phyloP scores from a whole-genome alignment of 2,113 vertebrate species.

The Petrocephalus microphthalmus region DNA sequence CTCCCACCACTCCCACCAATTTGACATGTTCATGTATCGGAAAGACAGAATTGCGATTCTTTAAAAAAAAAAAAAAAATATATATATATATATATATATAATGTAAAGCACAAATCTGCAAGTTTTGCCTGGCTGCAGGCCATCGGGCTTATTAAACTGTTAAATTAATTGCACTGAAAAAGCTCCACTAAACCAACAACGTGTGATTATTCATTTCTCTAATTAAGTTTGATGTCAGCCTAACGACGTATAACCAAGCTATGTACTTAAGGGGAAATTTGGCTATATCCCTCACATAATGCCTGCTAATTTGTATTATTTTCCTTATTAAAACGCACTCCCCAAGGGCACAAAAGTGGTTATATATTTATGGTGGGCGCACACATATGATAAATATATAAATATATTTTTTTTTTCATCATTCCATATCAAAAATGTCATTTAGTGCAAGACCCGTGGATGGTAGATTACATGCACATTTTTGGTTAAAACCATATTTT shows the following conservation, averaged over 20 bases:
- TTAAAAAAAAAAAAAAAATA: background rate
- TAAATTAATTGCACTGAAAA: conserved; percentile 37
- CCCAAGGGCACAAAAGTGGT: background rate
- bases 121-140: conserved; percentile 11
- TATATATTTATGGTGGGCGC: background rate
- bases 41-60: background rate
- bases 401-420: background rate
- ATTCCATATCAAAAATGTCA: no score
- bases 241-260: conserved; percentile 32
- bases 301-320: conserved; percentile 4
- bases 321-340: background rate
- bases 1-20: no score
- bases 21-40: background rate
- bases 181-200: conserved; percentile 30
- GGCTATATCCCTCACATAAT: background rate
- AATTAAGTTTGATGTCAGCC: conserved; percentile 31
- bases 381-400: background rate
- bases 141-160: conserved; percentile 31
- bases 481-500: conserved; percentile 11
- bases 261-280: conserved; percentile 19
- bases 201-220: conserved; percentile 34
- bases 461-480: no score
- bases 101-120: background rate
- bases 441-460: no score
- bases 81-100: no score